These are phyloP conservation scores for Alfaro cultratus DNA, from an alignment of 2,797 vertebrate genomes.

Conservation along the genomic window DNA sequence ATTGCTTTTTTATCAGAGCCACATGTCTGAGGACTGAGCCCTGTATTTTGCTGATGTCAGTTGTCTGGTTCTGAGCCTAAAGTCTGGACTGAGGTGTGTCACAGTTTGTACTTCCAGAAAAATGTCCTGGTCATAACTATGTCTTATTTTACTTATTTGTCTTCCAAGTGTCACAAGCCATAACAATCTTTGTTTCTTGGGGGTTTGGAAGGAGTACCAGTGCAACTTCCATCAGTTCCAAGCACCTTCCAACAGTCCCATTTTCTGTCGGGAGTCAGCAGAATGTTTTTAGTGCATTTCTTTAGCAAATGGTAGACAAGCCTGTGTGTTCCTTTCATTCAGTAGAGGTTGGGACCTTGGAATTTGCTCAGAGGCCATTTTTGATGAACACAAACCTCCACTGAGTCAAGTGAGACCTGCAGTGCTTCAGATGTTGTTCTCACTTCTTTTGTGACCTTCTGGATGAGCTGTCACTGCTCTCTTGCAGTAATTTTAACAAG, in stretches of 20 bases:
- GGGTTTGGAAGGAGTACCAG: background rate
- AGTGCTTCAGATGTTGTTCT: background rate
- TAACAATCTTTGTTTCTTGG: background rate
- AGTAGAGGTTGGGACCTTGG: background rate
- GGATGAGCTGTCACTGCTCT: background rate
- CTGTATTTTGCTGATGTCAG: background rate
- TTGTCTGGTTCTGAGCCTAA: background rate
- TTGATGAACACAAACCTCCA: background rate
- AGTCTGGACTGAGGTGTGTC: background rate
- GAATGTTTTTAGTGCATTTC: background rate
- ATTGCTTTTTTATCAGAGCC: slow-evolving; percentile 16
- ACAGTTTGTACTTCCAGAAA: slow-evolving; percentile 1
- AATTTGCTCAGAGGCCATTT: background rate
- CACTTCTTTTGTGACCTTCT: background rate
- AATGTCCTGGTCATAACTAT: background rate
- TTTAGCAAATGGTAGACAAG: background rate
- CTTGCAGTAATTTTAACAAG: background rate
- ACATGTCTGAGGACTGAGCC: slow-evolving; percentile 15
- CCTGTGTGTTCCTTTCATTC: background rate
- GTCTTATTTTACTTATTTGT: background rate
- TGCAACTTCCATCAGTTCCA: too few relatives aligned
- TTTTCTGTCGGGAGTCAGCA: background rate
- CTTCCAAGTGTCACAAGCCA: background rate
- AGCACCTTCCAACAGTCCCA: background rate
- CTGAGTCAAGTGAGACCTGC: background rate